Evolutionary conservation across 92 coral and sea anemone genomes (phyloP), one percentile per base, ranked within the genome.

Genomic region (Montipora capitata): DNA sequence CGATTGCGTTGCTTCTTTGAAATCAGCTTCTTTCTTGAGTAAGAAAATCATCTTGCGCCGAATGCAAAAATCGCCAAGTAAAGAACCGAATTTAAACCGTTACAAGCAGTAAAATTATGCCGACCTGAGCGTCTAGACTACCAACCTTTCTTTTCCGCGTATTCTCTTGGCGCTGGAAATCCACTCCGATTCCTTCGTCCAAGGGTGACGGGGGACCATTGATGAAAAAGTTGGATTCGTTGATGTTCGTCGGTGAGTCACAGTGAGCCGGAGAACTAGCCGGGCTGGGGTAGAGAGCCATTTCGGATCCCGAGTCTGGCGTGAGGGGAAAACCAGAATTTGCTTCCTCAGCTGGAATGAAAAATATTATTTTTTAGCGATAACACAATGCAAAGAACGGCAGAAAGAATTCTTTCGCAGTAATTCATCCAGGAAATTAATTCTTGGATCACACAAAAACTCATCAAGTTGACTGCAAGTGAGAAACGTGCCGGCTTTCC

Each of bases 261-360:
- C 95, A 92, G 0, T 63, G 88, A 51, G 44, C 75, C 39, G 98
- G 98, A 40, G 96, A 93, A 49, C 87, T 87, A 10, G 90, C 72
- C 2, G 94, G 94, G 79, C 90, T 95, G 3, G 80, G 79, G 9
- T 76, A 70, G 64, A 66, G 73, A 1, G 92, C 95, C 94, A 95
- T 91, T 74, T 91, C 98, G 16, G 98, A 91, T 10, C 98, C 98
- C 0, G 98, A 95, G 76, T 95, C 98, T 2, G 98, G 98, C 3
- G 98, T 92, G 2, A 87, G 92, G 9, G 98, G 96, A 75, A 93
- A 91, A 11, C 84, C 79, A 56, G 86, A 87, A 42, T 74, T 85
- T 3, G 87, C 43, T 17, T 95, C 96, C 54, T 91, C 96, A 72
- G 52, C 87, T 83, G 63, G 41, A 72, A 83, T 40, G 9, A 13